A percentile compares a stretch with the other conserved stretches of the same genome.
Evolutionary conservation across 1,140 invertebrate genomes (phyloP).

Genomic region (Drosophila orosa): DNA sequence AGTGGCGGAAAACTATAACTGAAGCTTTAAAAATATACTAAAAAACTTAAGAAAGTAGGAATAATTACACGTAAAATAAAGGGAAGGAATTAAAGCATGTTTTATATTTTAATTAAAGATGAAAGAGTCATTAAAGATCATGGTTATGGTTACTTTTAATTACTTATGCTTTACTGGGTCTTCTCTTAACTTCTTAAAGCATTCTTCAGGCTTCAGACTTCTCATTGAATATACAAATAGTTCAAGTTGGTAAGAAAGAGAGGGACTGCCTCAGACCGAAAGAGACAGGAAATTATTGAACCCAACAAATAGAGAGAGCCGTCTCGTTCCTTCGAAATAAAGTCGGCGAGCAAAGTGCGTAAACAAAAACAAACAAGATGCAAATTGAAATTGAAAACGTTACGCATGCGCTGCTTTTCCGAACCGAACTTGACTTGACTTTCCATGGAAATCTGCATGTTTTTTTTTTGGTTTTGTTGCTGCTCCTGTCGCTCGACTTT

Average conservation of each 20-base stretch:
- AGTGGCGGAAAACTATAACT: constrained; percentile 5
- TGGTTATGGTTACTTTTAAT: too few relatives aligned
- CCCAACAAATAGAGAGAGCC: constrained; percentile 2
- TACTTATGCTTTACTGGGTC: constrained; percentile 6
- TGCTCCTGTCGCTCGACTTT: constrained; percentile 49
- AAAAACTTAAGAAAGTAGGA: background rate
- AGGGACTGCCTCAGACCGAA: background rate
- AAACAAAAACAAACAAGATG: constrained; percentile 36
- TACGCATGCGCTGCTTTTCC: constrained; percentile 74
- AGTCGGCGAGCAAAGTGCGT: constrained; percentile 31
- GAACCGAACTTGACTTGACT: constrained; percentile 28
- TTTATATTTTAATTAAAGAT: background rate
- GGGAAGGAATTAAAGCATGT: background rate
- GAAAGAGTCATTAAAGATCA: background rate
- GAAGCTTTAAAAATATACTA: background rate
- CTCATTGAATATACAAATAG: background rate
- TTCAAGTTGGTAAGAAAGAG: background rate
- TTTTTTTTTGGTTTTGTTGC: background rate
- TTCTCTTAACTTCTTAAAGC: background rate
- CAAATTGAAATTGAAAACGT: constrained; percentile 80
- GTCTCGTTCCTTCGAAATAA: background rate
- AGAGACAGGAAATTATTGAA: constrained; percentile 10
- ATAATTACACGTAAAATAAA: background rate
- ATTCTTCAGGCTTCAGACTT: constrained; percentile 24
- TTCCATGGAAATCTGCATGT: constrained; percentile 29